phyloP scores from a whole-genome alignment of 1,140 invertebrate species.

The Drosophila tani region DNA sequence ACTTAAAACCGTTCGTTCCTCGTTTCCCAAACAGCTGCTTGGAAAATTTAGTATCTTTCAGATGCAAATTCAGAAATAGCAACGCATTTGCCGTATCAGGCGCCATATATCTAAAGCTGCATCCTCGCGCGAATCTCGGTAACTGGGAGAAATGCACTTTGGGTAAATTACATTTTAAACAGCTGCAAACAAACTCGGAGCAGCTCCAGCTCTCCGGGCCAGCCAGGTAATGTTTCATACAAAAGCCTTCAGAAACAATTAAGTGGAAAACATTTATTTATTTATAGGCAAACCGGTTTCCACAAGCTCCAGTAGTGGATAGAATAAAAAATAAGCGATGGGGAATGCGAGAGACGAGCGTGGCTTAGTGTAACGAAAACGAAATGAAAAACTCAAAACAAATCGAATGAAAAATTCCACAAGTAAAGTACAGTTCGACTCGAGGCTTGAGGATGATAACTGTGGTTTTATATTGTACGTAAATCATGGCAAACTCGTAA shows the following conservation, averaged over 20 bases:
- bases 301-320: slow-evolving; percentile 39
- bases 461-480: slow-evolving; percentile 10
- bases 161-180: slow-evolving; percentile 17
- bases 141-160: slow-evolving; percentile 19
- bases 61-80: slow-evolving; percentile 48
- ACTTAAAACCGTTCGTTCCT: slow-evolving; percentile 30
- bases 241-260: slow-evolving; percentile 64
- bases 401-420: slow-evolving; percentile 46
- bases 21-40: slow-evolving; percentile 40
- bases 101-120: slow-evolving; percentile 30
- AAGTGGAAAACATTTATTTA: slow-evolving; percentile 69
- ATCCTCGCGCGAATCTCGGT: slow-evolving; percentile 14
- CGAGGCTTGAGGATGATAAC: slow-evolving; percentile 7
- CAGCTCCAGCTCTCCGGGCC: not conserved
- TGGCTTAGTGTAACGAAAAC: slow-evolving; percentile 44
- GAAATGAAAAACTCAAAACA: slow-evolving; percentile 47
- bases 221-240: slow-evolving; percentile 36
- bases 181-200: slow-evolving; percentile 22
- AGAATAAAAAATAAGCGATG: slow-evolving; percentile 55
- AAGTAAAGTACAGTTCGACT: slow-evolving; percentile 36
- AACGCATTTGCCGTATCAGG: slow-evolving; percentile 23
- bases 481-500: not conserved
- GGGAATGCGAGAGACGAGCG: slow-evolving; percentile 32
- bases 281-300: slow-evolving; percentile 71
- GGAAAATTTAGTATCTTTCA: slow-evolving; percentile 44